Conservation (phyloP, 2,888 invertebrate species). For the Oscheius myriophilus region DNA sequence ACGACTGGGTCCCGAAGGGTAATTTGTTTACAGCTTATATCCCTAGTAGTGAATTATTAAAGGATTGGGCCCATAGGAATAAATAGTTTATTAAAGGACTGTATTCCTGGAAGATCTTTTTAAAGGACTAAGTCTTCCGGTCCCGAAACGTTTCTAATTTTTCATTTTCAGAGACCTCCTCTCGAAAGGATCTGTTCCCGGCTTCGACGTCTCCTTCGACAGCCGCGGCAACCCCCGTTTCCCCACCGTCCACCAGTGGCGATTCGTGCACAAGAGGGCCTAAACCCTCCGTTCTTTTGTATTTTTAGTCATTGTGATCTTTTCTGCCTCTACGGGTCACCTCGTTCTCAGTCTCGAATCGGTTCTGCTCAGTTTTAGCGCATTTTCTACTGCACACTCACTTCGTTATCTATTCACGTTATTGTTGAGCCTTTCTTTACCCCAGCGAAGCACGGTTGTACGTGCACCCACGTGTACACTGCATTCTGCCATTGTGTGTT, state of each 20-base stretch:
- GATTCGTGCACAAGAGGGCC: conserved; percentile 10
- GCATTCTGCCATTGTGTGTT: too few species aligned
- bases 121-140: too few species aligned
- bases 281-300: not conserved
- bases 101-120: too few species aligned
- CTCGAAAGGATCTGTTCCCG: conserved; percentile 12
- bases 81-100: too few species aligned
- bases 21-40: too few species aligned
- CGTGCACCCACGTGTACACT: not conserved
- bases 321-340: not conserved
- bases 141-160: not conserved
- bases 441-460: not conserved
- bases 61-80: too few species aligned
- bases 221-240: conserved; percentile 22
- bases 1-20: too few species aligned
- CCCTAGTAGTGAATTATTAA: too few species aligned
- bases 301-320: conserved; percentile 4
- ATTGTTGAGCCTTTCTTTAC: too few species aligned
- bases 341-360: conserved; percentile 1
- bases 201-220: conserved; percentile 15
- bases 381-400: too few species aligned
- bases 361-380: not conserved
- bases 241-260: conserved; percentile 26
- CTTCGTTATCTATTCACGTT: too few species aligned
- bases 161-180: conserved; percentile 17